Conservation (phyloP, 35 echinoderm and acorn worm genomes). For the Lytechinus variegatus region DNA sequence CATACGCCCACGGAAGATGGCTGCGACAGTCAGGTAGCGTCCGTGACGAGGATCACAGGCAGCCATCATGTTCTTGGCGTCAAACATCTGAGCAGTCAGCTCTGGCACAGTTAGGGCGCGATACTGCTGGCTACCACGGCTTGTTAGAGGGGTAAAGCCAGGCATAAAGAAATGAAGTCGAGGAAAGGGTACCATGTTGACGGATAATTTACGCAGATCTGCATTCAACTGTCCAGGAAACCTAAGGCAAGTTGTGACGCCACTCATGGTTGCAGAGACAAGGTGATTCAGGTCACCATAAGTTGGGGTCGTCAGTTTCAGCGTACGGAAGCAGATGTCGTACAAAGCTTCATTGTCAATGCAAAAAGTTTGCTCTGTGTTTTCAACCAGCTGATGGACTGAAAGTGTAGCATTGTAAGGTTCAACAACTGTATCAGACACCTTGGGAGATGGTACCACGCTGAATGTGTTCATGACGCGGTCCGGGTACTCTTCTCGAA, state of each 20-base stretch:
- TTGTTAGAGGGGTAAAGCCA: conserved; percentile 87
- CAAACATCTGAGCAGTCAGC: conserved; percentile 86
- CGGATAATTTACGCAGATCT: conserved; percentile 80
- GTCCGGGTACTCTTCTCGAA: conserved; percentile 97
- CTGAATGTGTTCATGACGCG: conserved; percentile 99
- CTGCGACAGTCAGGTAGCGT: conserved; percentile 89
- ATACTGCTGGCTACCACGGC: conserved; percentile 87
- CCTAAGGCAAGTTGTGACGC: neutral
- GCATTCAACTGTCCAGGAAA: conserved; percentile 64
- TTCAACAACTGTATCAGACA: conserved; percentile 96
- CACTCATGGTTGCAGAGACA: neutral
- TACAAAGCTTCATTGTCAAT: neutral
- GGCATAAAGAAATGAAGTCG: conserved; percentile 97
- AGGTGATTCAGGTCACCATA: neutral
- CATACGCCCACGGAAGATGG: conserved; percentile 94
- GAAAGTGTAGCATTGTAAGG: conserved; percentile 58
- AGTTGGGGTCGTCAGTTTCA: neutral
- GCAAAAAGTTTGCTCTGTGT: neutral
- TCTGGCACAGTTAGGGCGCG: conserved; percentile 78
- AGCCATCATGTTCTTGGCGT: conserved; percentile 97
- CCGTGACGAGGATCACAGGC: conserved; percentile 92
- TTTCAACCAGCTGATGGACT: neutral
- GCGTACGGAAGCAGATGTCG: neutral
- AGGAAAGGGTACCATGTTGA: conserved; percentile 90
- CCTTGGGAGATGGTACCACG: conserved; percentile 97